These are phyloP conservation scores for Thaleichthys pacificus DNA, from an alignment of 2,797 vertebrate genomes.

Conservation along the genomic window DNA sequence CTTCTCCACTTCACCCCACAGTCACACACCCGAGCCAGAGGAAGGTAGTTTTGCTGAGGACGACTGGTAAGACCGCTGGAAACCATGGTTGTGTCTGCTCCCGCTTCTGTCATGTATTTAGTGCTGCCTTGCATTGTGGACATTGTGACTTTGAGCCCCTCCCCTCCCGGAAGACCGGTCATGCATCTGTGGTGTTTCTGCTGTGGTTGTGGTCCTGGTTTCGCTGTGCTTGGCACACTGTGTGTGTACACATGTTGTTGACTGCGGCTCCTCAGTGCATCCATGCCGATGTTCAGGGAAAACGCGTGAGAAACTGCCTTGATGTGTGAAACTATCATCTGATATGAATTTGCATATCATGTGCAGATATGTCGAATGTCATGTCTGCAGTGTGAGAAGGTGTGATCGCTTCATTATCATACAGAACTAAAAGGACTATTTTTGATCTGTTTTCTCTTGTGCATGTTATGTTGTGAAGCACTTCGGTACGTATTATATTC, in stretches of 20 bases:
- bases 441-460: neutral
- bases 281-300: conserved; percentile 25
- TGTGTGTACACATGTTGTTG: neutral
- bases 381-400: neutral
- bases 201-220: conserved; percentile 36
- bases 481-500: conserved; percentile 15
- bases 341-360: neutral
- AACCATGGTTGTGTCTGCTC: conserved; percentile 48
- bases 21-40: conserved; percentile 91
- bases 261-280: neutral
- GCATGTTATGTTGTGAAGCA: neutral
- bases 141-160: conserved; percentile 47
- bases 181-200: conserved; percentile 30
- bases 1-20: conserved; percentile 75
- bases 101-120: conserved; percentile 67
- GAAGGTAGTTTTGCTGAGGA: conserved; percentile 92
- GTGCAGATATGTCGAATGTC: neutral
- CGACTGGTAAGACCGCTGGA: conserved; percentile 86
- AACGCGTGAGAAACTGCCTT: neutral
- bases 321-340: neutral
- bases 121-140: conserved; percentile 70
- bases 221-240: neutral
- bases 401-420: conserved; percentile 16
- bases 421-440: neutral
- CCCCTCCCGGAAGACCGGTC: conserved; percentile 1